Conservation (phyloP, 2,797 vertebrate genomes). For the Pteropus rufus region DNA sequence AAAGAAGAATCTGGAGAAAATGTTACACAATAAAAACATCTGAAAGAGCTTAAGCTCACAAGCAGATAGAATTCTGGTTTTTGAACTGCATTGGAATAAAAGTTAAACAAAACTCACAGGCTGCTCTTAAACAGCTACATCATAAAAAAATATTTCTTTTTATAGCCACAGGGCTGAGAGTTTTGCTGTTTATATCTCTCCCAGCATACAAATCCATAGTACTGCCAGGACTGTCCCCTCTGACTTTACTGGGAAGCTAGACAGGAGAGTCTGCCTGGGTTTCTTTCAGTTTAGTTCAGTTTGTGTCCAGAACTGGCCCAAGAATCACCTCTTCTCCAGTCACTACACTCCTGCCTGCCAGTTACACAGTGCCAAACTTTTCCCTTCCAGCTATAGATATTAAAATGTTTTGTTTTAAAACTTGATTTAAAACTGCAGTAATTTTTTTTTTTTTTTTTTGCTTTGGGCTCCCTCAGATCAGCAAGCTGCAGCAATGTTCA, state of each 20-base stretch:
- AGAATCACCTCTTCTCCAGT: conserved; percentile 19
- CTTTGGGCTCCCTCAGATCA: conserved; percentile 37
- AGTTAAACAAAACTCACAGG: conserved; percentile 61
- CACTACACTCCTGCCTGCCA: conserved; percentile 25
- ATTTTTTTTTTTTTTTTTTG: background rate
- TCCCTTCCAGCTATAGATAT: conserved; percentile 65
- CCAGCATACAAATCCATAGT: conserved; percentile 39
- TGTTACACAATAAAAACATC: conserved; percentile 64
- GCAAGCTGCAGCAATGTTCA: background rate
- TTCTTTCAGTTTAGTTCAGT: conserved; percentile 1
- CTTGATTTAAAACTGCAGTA: conserved; percentile 50
- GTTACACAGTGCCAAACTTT: conserved; percentile 55
- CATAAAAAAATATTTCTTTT: conserved; percentile 72
- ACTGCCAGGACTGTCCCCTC: conserved; percentile 48
- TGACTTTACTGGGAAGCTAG: conserved; percentile 46
- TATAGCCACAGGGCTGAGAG: conserved; percentile 56
- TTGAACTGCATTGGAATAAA: conserved; percentile 49
- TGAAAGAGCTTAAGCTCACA: conserved; percentile 58
- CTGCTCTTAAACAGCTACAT: conserved; percentile 62
- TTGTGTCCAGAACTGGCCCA: conserved; percentile 35
- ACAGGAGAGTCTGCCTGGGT: conserved; percentile 40
- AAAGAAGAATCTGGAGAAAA: conserved; percentile 57
- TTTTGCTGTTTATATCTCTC: conserved; percentile 62
- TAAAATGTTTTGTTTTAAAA: conserved; percentile 66
- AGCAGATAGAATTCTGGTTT: conserved; percentile 42